These are phyloP conservation scores for Astyanax mexicanus DNA, from an alignment of 2,797 vertebrate species.

Conservation along the genomic window DNA sequence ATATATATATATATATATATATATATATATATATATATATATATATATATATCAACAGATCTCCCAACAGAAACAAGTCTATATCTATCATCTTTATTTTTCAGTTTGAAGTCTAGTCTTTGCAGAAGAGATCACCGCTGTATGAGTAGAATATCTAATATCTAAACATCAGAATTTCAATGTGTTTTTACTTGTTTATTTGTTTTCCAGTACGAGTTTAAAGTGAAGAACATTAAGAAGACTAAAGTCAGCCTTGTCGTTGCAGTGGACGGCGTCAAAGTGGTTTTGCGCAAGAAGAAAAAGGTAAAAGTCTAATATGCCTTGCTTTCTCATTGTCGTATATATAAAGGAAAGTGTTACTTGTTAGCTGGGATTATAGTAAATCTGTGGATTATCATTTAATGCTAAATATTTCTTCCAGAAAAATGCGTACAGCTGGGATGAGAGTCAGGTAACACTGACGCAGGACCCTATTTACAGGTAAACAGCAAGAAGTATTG, in stretches of 20 bases:
- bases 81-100: neutral
- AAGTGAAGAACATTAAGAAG: slow-evolving; percentile 99
- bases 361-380: too few relatives aligned
- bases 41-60: too few relatives aligned
- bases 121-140: neutral
- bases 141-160: neutral
- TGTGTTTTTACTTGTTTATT: neutral
- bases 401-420: slow-evolving; percentile 64
- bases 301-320: slow-evolving; percentile 76
- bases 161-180: neutral
- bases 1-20: too few relatives aligned
- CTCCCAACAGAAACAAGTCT: neutral
- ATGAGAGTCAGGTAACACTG: slow-evolving; percentile 89
- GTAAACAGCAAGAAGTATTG: too few relatives aligned
- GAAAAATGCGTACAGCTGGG: slow-evolving; percentile 96
- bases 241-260: slow-evolving; percentile 96
- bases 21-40: too few relatives aligned
- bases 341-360: neutral
- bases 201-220: slow-evolving; percentile 91
- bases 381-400: slow-evolving; percentile 40
- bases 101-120: neutral
- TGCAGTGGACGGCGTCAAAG: slow-evolving; percentile 91
- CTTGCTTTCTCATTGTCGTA: neutral
- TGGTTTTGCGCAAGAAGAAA: slow-evolving; percentile 93
- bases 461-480: slow-evolving; percentile 98